phyloP scores from a whole-genome alignment of 1,140 invertebrate genomes.

The Asbolus verrucosus region DNA sequence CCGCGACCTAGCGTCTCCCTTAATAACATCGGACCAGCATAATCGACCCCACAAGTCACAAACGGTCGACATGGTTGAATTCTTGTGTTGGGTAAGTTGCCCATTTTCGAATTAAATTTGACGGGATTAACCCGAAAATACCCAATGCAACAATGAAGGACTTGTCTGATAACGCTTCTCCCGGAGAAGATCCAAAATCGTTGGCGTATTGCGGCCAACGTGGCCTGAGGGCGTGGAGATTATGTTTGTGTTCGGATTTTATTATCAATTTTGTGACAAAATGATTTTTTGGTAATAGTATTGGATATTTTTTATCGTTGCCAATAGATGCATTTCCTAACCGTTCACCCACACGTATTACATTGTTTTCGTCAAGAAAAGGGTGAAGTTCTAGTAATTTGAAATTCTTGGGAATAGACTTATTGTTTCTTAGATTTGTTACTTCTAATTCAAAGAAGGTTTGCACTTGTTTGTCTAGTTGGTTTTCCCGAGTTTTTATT shows the following conservation, averaged over 20 bases:
- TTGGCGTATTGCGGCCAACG: conserved; percentile 6
- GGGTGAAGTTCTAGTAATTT: no score
- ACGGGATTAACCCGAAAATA: conserved; percentile 55
- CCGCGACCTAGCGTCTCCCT: conserved; percentile 37
- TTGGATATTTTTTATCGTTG: conserved; percentile 5
- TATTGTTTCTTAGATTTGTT: no score
- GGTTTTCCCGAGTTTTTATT: conserved; percentile 28
- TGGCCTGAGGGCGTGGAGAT: conserved; percentile 41
- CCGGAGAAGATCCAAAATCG: conserved; percentile 55
- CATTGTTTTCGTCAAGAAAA: neutral
- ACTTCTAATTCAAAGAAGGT: conserved; percentile 61
- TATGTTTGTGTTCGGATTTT: conserved; percentile 16
- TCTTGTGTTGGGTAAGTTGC: conserved; percentile 53
- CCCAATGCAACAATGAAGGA: conserved; percentile 57
- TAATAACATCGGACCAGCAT: conserved; percentile 58
- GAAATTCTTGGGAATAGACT: no score
- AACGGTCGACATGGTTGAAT: conserved; percentile 55
- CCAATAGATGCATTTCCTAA: neutral
- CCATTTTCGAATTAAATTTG: conserved; percentile 58
- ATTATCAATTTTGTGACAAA: conserved; percentile 3
- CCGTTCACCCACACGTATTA: neutral
- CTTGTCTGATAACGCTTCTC: conserved; percentile 40
- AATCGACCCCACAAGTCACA: conserved; percentile 58
- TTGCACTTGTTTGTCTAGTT: conserved; percentile 46
- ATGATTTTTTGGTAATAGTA: conserved; percentile 4